Conservation (phyloP, 2,888 invertebrate genomes). For the Amphipoea lucens region DNA sequence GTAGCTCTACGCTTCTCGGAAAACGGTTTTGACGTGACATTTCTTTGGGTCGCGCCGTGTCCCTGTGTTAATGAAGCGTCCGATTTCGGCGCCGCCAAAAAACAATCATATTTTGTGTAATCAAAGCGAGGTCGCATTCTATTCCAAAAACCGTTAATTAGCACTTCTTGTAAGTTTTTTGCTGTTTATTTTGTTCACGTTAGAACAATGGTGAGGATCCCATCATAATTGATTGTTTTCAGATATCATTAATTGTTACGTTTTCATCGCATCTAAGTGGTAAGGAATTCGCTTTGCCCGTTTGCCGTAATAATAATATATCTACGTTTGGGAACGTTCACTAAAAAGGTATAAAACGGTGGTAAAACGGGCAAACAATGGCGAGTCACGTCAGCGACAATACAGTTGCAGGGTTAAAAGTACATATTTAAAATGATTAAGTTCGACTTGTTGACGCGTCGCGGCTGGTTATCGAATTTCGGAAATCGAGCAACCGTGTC, state of each 20-base stretch:
- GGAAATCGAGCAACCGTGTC: constrained; percentile 74
- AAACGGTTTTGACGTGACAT: constrained; percentile 88
- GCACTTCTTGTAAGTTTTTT: constrained; percentile 57
- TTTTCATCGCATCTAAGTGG: constrained; percentile 53
- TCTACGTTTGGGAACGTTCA: constrained; percentile 62
- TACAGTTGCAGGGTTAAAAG: constrained; percentile 81
- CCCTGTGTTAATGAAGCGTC: constrained; percentile 89
- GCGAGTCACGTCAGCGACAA: constrained; percentile 78
- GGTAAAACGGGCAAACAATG: constrained; percentile 82
- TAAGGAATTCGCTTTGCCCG: constrained; percentile 47
- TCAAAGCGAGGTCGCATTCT: constrained; percentile 77
- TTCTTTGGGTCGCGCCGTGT: constrained; percentile 85
- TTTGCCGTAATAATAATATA: constrained; percentile 55
- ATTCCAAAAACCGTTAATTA: constrained; percentile 71
- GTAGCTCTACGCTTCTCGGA: constrained; percentile 89
- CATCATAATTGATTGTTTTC: constrained; percentile 43
- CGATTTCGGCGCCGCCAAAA: constrained; percentile 85
- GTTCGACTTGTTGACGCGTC: constrained; percentile 88
- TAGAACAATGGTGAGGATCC: constrained; percentile 33
- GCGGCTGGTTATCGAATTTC: constrained; percentile 86
- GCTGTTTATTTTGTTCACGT: constrained; percentile 26
- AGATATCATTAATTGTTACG: constrained; percentile 51
- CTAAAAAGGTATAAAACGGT: constrained; percentile 78
- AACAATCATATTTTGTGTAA: constrained; percentile 76
- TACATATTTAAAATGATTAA: constrained; percentile 88